phyloP scores from a whole-genome alignment of 2,113 vertebrate species.

The Osmerus eperlanus region DNA sequence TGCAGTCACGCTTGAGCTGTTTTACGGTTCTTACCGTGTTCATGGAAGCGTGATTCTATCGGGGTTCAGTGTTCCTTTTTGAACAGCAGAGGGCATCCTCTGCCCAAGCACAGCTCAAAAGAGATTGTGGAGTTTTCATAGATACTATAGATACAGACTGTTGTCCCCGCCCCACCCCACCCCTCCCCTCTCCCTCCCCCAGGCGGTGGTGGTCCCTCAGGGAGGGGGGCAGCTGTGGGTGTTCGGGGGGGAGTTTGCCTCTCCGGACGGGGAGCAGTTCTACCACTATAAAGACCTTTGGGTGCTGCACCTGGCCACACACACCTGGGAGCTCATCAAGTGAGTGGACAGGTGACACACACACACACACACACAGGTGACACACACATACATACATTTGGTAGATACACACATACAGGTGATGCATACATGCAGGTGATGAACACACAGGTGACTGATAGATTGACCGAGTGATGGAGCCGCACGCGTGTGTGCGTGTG shows the following conservation, averaged over 20 bases:
- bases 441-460: background rate
- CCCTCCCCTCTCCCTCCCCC: conserved; percentile 10
- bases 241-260: conserved; percentile 96
- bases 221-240: conserved; percentile 92
- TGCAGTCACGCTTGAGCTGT: no score
- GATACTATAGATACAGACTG: background rate
- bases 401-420: background rate
- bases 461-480: background rate
- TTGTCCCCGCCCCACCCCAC: background rate
- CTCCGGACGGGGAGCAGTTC: conserved; percentile 91
- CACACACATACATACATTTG: no score
- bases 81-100: conserved; percentile 50
- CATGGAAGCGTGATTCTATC: no score
- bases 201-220: conserved; percentile 88
- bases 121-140: background rate
- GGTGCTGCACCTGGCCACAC: conserved; percentile 89
- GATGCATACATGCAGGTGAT: no score
- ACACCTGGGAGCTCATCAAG: conserved; percentile 95
- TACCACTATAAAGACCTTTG: conserved; percentile 98
- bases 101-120: background rate
- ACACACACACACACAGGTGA: background rate
- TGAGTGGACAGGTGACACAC: conserved; percentile 58
- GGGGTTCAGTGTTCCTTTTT: background rate
- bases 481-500: conserved; percentile 5
- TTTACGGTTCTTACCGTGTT: no score